These are phyloP conservation scores for Spondyliosoma cantharus DNA, from an alignment of 2,797 vertebrate species.

Conservation along the genomic window DNA sequence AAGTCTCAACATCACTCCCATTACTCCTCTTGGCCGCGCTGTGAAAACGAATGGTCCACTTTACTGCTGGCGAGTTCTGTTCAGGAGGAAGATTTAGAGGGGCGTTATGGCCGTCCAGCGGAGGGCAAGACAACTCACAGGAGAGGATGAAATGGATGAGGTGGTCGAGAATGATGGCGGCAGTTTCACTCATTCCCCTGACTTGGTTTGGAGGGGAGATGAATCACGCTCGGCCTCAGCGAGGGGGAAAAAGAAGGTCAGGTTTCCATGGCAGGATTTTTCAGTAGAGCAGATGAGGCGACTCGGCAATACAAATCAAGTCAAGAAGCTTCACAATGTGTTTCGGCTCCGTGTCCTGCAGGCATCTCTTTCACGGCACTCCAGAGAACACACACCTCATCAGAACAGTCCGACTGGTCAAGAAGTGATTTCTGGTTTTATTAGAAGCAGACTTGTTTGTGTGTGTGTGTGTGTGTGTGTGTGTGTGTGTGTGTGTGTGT, in stretches of 20 bases:
- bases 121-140: slow-evolving; percentile 67
- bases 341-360: slow-evolving; percentile 60
- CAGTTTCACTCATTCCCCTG: slow-evolving; percentile 59
- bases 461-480: not conserved
- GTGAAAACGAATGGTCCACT: slow-evolving; percentile 76
- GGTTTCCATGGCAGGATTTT: slow-evolving; percentile 67
- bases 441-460: slow-evolving; percentile 30
- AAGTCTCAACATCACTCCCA: slow-evolving; percentile 65
- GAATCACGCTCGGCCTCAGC: slow-evolving; percentile 62
- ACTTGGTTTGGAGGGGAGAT: slow-evolving; percentile 62
- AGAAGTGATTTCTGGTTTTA: slow-evolving; percentile 69
- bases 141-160: slow-evolving; percentile 76
- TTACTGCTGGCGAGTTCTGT: slow-evolving; percentile 69
- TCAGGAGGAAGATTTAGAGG: slow-evolving; percentile 77
- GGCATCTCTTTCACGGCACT: slow-evolving; percentile 68
- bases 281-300: slow-evolving; percentile 68
- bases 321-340: slow-evolving; percentile 58
- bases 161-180: slow-evolving; percentile 60
- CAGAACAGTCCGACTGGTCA: slow-evolving; percentile 58
- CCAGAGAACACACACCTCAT: slow-evolving; percentile 65
- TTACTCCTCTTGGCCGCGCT: slow-evolving; percentile 68
- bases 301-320: slow-evolving; percentile 76
- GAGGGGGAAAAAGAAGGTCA: slow-evolving; percentile 60
- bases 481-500: not conserved
- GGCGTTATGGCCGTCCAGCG: slow-evolving; percentile 57